Percentiles rank a stretch among this genome's conserved stretches.
Conservation (phyloP, 2,113 vertebrate genomes). For the Eonycteris spelaea region DNA sequence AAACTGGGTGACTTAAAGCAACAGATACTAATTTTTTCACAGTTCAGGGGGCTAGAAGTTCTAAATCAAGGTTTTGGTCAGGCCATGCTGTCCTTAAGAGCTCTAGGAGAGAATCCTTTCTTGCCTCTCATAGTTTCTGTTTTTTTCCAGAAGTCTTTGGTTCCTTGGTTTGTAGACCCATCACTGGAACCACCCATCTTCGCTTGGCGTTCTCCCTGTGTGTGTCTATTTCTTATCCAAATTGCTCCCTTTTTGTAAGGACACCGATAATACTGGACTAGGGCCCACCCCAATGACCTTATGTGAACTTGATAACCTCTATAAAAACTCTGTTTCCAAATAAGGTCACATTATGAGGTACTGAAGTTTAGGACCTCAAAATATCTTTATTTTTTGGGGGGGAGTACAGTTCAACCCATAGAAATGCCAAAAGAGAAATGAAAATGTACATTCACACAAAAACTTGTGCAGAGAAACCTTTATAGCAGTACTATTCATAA, state of each 20-base stretch:
- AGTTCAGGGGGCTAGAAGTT: background rate
- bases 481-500: background rate
- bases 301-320: background rate
- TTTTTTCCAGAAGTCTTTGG: background rate
- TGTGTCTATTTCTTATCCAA: background rate
- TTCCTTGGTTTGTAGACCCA: background rate
- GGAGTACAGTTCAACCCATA: background rate
- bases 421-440: background rate
- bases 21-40: background rate
- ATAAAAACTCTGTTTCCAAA: background rate
- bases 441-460: background rate
- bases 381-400: background rate
- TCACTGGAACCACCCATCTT: background rate
- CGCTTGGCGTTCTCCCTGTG: background rate
- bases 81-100: background rate
- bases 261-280: background rate
- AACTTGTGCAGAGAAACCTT: background rate
- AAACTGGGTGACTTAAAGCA: background rate
- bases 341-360: background rate
- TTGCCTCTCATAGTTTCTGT: background rate
- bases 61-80: background rate
- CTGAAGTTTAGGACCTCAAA: background rate
- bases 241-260: background rate
- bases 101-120: background rate
- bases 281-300: background rate